Percentiles rank a stretch among this genome's conserved stretches.
Evolutionary conservation across 2,113 vertebrate species (phyloP).

Genomic region (Vimba vimba): DNA sequence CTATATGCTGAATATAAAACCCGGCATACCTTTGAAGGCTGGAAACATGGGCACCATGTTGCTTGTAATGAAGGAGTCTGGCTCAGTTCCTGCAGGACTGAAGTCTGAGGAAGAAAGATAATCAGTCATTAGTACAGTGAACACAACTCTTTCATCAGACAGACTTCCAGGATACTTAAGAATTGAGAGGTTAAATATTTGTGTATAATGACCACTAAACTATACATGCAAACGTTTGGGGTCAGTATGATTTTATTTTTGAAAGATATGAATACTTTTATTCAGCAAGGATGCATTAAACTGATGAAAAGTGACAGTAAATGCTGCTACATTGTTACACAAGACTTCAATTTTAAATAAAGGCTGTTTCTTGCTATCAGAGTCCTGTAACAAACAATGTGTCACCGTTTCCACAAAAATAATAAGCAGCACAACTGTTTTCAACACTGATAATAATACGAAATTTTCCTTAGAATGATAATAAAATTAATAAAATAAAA

Average conservation of each 20-base stretch:
- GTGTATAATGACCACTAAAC: neutral
- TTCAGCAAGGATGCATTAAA: neutral
- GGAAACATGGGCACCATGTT: conserved; percentile 80
- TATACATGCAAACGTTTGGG: neutral
- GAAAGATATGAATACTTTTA: neutral
- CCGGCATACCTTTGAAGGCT: conserved; percentile 47
- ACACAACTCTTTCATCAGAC: neutral
- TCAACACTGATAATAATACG: neutral
- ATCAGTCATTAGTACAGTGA: neutral
- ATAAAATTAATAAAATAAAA: no score
- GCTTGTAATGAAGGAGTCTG: conserved; percentile 74
- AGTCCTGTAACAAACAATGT: neutral
- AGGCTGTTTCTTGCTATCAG: neutral
- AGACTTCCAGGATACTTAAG: neutral
- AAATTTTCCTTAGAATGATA: no score
- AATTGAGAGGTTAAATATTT: neutral
- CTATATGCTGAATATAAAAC: neutral
- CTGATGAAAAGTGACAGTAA: neutral
- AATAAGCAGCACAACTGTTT: neutral
- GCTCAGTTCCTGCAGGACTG: conserved; percentile 19
- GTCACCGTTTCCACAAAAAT: neutral
- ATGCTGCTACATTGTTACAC: neutral
- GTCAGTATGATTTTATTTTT: neutral
- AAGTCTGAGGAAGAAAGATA: conserved; percentile 65
- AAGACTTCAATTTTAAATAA: neutral